Evolutionary conservation across 2,797 vertebrate genomes (phyloP), one percentile per base, ranked within the genome.

Genomic region (Geotrypetes seraphini): DNA sequence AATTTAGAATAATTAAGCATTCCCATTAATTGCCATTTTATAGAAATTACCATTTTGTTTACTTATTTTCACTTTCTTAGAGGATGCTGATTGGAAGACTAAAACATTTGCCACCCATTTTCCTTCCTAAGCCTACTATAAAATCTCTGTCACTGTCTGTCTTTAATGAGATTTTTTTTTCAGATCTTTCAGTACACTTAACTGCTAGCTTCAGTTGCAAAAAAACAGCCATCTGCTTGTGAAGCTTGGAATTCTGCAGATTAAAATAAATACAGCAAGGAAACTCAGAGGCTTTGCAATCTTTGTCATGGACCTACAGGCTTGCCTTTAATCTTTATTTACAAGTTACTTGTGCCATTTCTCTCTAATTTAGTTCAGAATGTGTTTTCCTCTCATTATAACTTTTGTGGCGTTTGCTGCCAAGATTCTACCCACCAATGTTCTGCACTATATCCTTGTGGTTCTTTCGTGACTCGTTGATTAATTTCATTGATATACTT

Each of bases 401-500:
- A 41, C 30, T 37, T 54, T 58, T 63, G 50, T 28, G 0, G 34
- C 13, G 31, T 34, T 36, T 1, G 0, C 37, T 69, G 68, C 68
- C 63, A 71, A 61, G 40, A 63, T 26, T 44, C 52, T 63, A 54
- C 60, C 70, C 67, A 66, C 63, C 60, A 69, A 50, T 53, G 64
- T 63, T 67, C 63, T 49, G 11, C 11, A 7, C 35, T 61, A 30
- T 57, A 50, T 63, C 55, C 59, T 58, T 66, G 68, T 22, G 59
- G 68, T 60, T 66, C 46, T 24, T 60, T 57, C 10, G n/a, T 60
- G 66, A 60, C 50, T 54, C 26, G 54, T 63, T 63, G 64, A 66
- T 71, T 69, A 66, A 67, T 73, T 66, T 63, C 60, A 73, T 58
- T 71, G 62, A 70, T 72, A 63, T 49, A 40, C 33, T 57, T 70